Evolutionary conservation across 1,140 invertebrate species (phyloP).

Genomic region (Phenacoccus solenopsis): DNA sequence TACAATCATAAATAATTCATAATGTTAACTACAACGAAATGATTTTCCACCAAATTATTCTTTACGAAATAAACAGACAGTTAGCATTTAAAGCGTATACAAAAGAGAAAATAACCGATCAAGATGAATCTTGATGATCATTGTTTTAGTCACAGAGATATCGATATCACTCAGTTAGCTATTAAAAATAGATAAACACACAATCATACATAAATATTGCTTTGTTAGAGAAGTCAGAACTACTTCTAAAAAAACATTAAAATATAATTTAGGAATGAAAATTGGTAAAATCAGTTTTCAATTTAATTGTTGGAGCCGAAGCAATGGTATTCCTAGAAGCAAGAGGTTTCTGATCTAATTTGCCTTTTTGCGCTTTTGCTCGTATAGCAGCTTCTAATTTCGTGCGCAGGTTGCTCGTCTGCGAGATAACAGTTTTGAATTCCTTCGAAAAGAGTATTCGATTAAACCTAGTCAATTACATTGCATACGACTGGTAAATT

Average conservation of each 20-base stretch:
- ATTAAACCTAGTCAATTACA: background rate
- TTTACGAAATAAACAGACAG: too few species aligned
- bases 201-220: background rate
- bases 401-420: conserved; percentile 58
- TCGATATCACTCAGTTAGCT: too few species aligned
- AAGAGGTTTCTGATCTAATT: conserved; percentile 32
- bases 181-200: too few species aligned
- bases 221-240: too few species aligned
- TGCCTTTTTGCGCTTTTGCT: conserved; percentile 48
- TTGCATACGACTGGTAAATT: background rate
- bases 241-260: background rate
- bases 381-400: conserved; percentile 77
- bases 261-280: conserved; percentile 43
- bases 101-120: too few species aligned
- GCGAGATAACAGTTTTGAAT: conserved; percentile 79
- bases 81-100: too few species aligned
- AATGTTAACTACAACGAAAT: too few species aligned
- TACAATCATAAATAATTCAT: too few species aligned
- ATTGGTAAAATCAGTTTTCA: conserved; percentile 94
- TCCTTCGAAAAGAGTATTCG: conserved; percentile 43
- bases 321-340: conserved; percentile 35
- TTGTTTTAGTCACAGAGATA: too few species aligned
- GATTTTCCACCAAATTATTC: too few species aligned
- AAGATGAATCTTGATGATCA: too few species aligned
- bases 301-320: conserved; percentile 70